A percentile compares a stretch with the other conserved stretches of the same genome.
Evolutionary conservation across 2,888 invertebrate species (phyloP).

Genomic region (Magallana nippona): DNA sequence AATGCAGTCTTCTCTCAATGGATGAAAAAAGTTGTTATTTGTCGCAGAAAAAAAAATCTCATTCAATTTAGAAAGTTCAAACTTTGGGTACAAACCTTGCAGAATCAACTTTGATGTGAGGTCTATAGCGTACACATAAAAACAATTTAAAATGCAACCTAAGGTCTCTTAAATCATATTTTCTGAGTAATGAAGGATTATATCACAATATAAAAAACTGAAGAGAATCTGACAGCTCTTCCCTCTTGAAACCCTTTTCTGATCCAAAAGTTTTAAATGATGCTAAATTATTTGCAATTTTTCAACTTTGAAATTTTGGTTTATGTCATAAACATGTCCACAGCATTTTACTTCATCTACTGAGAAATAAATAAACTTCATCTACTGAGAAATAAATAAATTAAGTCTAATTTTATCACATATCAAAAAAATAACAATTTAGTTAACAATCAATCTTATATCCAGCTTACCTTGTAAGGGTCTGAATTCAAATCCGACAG

Average conservation of each 20-base stretch:
- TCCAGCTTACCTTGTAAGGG: conserved; percentile 82
- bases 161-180: neutral
- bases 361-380: no score
- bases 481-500: conserved; percentile 84
- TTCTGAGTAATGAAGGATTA: no score
- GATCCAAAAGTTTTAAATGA: no score
- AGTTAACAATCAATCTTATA: neutral
- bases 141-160: neutral
- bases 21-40: neutral
- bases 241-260: no score
- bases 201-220: no score
- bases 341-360: no score
- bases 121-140: neutral
- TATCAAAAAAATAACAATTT: neutral
- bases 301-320: no score
- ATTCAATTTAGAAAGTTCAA: neutral
- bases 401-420: no score
- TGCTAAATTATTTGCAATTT: no score
- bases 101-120: neutral
- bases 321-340: no score
- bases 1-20: neutral
- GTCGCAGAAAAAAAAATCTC: neutral
- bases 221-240: no score
- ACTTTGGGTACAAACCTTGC: neutral
- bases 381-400: no score